phyloP scores from a whole-genome alignment of 2,888 invertebrate species.

The Galerucella pusilla region DNA sequence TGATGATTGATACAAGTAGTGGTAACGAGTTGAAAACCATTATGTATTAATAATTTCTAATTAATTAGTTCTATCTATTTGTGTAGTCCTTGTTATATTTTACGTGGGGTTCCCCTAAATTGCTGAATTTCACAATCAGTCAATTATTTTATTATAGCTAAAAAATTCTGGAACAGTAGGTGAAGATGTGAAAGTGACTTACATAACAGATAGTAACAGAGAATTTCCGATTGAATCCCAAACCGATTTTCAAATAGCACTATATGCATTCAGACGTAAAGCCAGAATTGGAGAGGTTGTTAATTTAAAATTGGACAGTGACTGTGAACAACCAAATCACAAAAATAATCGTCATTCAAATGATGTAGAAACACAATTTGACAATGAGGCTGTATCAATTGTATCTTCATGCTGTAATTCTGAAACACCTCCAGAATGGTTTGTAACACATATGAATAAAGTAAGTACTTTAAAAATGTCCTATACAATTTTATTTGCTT shows the following conservation, averaged over 20 bases:
- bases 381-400: slow-evolving; percentile 45
- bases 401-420: slow-evolving; percentile 43
- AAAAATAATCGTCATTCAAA: slow-evolving; percentile 46
- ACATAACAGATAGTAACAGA: slow-evolving; percentile 62
- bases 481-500: not conserved
- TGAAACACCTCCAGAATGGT: slow-evolving; percentile 55
- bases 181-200: slow-evolving; percentile 63
- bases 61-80: too few species aligned
- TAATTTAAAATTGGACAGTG: slow-evolving; percentile 59
- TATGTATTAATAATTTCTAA: not conserved
- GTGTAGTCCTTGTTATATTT: not conserved
- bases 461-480: slow-evolving; percentile 34
- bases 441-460: slow-evolving; percentile 52
- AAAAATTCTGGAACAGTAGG: slow-evolving; percentile 64
- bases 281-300: slow-evolving; percentile 61
- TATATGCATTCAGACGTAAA: slow-evolving; percentile 61
- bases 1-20: not conserved
- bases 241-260: slow-evolving; percentile 64
- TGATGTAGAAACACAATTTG: slow-evolving; percentile 56
- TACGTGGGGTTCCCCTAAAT: slow-evolving; percentile 3
- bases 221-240: slow-evolving; percentile 64
- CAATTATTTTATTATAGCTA: slow-evolving; percentile 54
- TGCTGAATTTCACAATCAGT: not conserved
- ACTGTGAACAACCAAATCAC: slow-evolving; percentile 46
- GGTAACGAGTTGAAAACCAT: not conserved